Evolutionary conservation across 2,113 vertebrate genomes (phyloP).

Genomic region (Cyphomyrus plagiostoma): DNA sequence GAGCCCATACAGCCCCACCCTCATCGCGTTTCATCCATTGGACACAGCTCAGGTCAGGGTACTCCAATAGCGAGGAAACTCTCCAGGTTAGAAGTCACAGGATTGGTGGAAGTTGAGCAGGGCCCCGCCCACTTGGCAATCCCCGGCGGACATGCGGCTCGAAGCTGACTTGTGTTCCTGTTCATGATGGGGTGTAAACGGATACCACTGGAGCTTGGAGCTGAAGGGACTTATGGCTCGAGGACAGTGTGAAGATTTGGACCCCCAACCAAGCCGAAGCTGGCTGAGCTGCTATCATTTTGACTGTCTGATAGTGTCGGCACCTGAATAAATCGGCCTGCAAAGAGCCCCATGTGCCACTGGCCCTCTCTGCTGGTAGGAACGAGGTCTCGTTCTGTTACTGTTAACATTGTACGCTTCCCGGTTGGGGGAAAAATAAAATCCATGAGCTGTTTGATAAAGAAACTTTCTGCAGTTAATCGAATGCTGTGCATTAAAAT

Average conservation of each 20-base stretch:
- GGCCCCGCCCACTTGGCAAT: not conserved
- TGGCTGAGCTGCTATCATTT: not conserved
- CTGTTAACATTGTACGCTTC: not conserved
- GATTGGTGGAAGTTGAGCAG: not conserved
- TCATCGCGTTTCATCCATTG: not conserved
- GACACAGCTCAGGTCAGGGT: not conserved
- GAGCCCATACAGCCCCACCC: not conserved
- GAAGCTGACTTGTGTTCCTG: not conserved
- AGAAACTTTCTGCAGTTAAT: not conserved
- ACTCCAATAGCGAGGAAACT: not conserved
- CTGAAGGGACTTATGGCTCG: not conserved
- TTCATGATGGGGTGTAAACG: not conserved
- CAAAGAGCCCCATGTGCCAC: not conserved
- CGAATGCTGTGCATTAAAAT: not conserved
- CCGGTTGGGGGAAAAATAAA: not conserved
- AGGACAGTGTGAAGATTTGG: not conserved
- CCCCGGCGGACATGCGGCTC: not conserved
- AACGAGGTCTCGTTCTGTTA: not conserved
- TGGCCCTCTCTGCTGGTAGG: not conserved
- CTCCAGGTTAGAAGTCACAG: not conserved
- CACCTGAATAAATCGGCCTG: not conserved
- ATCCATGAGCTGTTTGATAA: not conserved
- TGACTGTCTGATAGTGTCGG: not conserved
- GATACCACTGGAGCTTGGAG: not conserved
- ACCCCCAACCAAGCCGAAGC: not conserved